Conservation (phyloP, 2,797 vertebrate species). For the Lophius americanus region DNA sequence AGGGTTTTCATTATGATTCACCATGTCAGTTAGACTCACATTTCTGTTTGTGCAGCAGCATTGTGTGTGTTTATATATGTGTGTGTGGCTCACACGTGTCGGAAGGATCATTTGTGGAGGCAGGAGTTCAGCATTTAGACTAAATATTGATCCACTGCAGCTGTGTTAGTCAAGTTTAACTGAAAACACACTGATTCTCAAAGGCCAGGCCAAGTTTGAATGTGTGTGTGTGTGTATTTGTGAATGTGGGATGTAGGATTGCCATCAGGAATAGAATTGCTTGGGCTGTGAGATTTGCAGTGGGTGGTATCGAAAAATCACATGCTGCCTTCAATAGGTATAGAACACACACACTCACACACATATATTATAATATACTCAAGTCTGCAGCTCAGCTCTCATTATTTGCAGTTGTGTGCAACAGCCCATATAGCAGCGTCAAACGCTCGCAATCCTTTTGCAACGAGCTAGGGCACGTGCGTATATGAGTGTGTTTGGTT, state of each 20-base stretch:
- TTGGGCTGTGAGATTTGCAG: constrained; percentile 32
- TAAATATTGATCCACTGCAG: constrained; percentile 32
- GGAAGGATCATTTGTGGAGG: constrained; percentile 8
- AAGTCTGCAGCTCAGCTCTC: not conserved
- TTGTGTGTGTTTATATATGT: not conserved
- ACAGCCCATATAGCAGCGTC: constrained; percentile 45
- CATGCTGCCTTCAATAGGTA: constrained; percentile 49
- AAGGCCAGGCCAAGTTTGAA: not conserved
- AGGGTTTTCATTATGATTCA: constrained; percentile 52
- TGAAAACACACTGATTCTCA: constrained; percentile 17
- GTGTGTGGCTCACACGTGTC: constrained; percentile 25
- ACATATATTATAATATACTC: not conserved
- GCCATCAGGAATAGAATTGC: constrained; percentile 65
- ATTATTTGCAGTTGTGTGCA: constrained; percentile 51
- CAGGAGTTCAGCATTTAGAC: constrained; percentile 7
- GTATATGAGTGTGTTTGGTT: not conserved
- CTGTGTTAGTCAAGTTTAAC: constrained; percentile 7
- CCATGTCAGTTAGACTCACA: constrained; percentile 22
- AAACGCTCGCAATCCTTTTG: constrained; percentile 33
- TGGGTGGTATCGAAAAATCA: constrained; percentile 61
- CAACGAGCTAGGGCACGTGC: constrained; percentile 46
- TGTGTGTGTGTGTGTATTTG: constrained; percentile 8
- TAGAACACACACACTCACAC: constrained; percentile 14
- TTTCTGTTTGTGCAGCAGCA: not conserved
- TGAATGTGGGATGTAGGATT: constrained; percentile 40